Evolutionary conservation across 1,140 invertebrate species (phyloP).

Genomic region (Geopemphigus sp.): DNA sequence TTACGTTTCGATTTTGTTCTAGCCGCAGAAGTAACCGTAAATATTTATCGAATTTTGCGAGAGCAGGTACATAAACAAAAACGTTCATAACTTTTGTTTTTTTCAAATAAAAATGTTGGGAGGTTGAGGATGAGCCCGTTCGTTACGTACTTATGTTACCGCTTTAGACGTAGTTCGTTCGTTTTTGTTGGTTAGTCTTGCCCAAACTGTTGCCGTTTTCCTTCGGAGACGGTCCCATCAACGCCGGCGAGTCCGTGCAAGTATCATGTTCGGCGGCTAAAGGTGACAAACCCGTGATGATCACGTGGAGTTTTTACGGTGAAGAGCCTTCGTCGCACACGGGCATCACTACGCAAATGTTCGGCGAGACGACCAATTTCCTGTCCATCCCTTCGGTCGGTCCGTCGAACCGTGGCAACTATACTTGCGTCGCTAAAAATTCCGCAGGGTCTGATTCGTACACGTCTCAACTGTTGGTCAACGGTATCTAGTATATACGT

Average conservation of each 20-base stretch:
- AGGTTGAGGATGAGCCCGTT: background rate
- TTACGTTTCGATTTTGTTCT: too few relatives aligned
- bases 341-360: conserved; percentile 58
- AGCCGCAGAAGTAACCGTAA: too few relatives aligned
- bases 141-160: background rate
- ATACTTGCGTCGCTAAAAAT: conserved; percentile 59
- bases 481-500: conserved; percentile 63
- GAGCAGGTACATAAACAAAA: too few relatives aligned
- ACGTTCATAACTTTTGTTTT: too few relatives aligned
- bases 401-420: conserved; percentile 60
- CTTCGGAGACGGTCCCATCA: conserved; percentile 67
- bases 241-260: conserved; percentile 75
- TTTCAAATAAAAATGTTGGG: background rate
- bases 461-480: conserved; percentile 69
- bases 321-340: conserved; percentile 53
- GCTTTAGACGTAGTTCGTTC: background rate
- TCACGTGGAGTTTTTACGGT: conserved; percentile 72
- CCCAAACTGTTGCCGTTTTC: conserved; percentile 74
- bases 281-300: conserved; percentile 73
- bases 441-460: conserved; percentile 60
- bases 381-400: conserved; percentile 72
- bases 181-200: conserved; percentile 59
- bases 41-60: too few relatives aligned
- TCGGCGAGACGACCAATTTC: conserved; percentile 62
- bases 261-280: conserved; percentile 73